Evolutionary conservation across 2,888 invertebrate species (phyloP).

Genomic region (Philhelius pedissequus): DNA sequence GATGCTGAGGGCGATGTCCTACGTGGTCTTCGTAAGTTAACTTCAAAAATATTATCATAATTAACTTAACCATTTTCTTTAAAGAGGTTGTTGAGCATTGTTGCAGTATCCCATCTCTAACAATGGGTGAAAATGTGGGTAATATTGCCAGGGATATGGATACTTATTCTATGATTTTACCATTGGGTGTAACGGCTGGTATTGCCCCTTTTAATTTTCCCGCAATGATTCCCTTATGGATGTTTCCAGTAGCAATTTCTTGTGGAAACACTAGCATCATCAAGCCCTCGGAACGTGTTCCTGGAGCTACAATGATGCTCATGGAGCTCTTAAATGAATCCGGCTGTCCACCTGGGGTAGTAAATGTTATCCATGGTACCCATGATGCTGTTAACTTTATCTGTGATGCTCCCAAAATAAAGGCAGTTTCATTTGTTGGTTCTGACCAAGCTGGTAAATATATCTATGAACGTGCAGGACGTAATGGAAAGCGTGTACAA

Average conservation of each 20-base stretch:
- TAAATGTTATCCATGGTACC: slow-evolving; percentile 97
- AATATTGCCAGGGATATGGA: slow-evolving; percentile 96
- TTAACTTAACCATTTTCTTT: slow-evolving; percentile 50
- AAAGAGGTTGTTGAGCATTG: slow-evolving; percentile 98
- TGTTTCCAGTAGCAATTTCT: slow-evolving; percentile 90
- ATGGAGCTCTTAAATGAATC: slow-evolving; percentile 95
- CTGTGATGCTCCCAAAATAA: slow-evolving; percentile 97
- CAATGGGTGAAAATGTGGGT: slow-evolving; percentile 94
- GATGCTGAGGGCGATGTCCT: slow-evolving; percentile 99
- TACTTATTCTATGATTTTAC: slow-evolving; percentile 93
- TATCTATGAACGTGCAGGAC: slow-evolving; percentile 95
- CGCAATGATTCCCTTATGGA: slow-evolving; percentile 99
- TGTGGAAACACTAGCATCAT: slow-evolving; percentile 97
- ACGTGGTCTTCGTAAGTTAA: slow-evolving; percentile 94
- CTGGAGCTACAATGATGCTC: slow-evolving; percentile 96
- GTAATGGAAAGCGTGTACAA: slow-evolving; percentile 96
- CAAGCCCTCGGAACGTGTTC: slow-evolving; percentile 98
- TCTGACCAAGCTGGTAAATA: slow-evolving; percentile 97
- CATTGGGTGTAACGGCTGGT: slow-evolving; percentile 92
- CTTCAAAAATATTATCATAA: slow-evolving; percentile 70
- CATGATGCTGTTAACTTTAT: slow-evolving; percentile 98
- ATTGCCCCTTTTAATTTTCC: slow-evolving; percentile 99
- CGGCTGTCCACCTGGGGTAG: slow-evolving; percentile 96
- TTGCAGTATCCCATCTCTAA: slow-evolving; percentile 94
- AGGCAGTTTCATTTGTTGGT: slow-evolving; percentile 98